These are phyloP conservation scores for Neolamprologus kungweensis DNA, from an alignment of 2,113 vertebrate species.

Conservation along the genomic window DNA sequence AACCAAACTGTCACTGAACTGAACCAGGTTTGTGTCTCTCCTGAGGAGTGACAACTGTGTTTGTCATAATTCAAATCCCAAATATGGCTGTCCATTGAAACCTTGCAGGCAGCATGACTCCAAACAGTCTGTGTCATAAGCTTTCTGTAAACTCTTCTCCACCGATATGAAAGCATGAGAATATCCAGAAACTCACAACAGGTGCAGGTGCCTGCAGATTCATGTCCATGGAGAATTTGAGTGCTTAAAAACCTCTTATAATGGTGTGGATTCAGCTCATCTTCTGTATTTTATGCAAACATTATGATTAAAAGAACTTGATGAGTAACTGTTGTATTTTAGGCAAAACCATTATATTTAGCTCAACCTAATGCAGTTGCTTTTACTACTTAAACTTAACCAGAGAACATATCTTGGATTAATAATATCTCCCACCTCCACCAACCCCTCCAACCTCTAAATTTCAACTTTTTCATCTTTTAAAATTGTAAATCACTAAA, in stretches of 20 bases:
- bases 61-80: constrained; percentile 47
- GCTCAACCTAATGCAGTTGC: not conserved
- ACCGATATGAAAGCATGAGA: not conserved
- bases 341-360: not conserved
- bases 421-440: not conserved
- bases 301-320: not conserved
- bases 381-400: not conserved
- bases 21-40: not conserved
- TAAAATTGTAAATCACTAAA: not conserved
- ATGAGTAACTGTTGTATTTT: not conserved
- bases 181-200: not conserved
- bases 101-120: not conserved
- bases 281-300: not conserved
- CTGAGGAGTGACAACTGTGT: not conserved
- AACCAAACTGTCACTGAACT: not conserved
- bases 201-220: not conserved
- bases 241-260: not conserved
- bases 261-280: not conserved
- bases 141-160: not conserved
- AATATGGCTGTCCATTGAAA: constrained; percentile 37
- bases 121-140: not conserved
- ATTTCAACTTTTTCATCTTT: not conserved
- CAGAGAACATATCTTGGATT: not conserved
- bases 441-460: not conserved
- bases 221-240: not conserved